Evolutionary conservation across 2,888 invertebrate genomes (phyloP).

Genomic region (Muscina levida): DNA sequence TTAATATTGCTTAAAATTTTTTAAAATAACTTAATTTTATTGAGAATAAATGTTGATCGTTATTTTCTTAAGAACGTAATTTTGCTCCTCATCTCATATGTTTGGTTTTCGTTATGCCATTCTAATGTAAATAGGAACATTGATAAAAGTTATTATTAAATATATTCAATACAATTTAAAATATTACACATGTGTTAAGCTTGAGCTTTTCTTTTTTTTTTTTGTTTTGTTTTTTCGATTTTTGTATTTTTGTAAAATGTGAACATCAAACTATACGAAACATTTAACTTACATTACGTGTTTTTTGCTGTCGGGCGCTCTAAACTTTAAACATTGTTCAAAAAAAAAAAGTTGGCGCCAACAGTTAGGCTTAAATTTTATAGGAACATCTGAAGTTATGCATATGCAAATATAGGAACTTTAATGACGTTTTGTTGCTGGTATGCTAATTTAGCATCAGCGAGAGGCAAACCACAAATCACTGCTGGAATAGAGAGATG

Average conservation of each 20-base stretch:
- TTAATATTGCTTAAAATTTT: too few species aligned
- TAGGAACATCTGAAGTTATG: constrained; percentile 33
- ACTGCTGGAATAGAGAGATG: constrained; percentile 14
- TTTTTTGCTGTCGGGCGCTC: constrained; percentile 9
- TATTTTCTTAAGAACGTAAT: too few species aligned
- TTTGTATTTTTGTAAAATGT: constrained; percentile 20
- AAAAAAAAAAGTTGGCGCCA: constrained; percentile 9
- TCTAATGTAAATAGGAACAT: constrained; percentile 37
- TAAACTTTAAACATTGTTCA: constrained; percentile 20
- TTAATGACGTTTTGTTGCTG: constrained; percentile 25
- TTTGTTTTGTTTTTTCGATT: not conserved
- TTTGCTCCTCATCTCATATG: not conserved
- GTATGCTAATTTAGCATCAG: too few species aligned
- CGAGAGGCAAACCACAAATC: constrained; percentile 16
- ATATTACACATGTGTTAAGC: constrained; percentile 31
- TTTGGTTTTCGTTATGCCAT: not conserved
- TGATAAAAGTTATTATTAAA: constrained; percentile 36
- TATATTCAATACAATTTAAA: constrained; percentile 30
- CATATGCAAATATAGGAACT: constrained; percentile 23
- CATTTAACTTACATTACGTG: constrained; percentile 14
- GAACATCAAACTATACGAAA: constrained; percentile 37
- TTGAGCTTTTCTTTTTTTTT: not conserved
- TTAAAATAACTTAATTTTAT: too few species aligned
- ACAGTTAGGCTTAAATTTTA: constrained; percentile 37
- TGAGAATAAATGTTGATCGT: constrained; percentile 12